Evolutionary conservation across 2,888 invertebrate genomes (phyloP).

Genomic region (Yponomeuta plumbellus): DNA sequence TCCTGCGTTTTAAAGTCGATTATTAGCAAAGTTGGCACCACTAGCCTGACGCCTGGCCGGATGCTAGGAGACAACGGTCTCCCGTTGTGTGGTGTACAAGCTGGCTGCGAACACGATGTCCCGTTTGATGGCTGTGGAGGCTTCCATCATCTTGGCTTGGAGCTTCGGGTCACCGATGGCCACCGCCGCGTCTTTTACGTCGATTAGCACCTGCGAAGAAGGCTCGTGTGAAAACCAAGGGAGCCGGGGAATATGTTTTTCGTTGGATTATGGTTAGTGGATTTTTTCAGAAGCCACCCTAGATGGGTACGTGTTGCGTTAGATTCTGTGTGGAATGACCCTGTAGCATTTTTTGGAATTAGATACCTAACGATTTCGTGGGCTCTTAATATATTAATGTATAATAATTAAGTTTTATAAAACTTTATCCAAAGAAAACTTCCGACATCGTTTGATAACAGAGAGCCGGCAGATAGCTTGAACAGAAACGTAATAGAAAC

Average conservation of each 20-base stretch:
- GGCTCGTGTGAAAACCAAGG: background rate
- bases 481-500: no score
- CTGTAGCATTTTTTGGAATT: no score
- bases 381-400: no score
- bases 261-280: no score
- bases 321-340: no score
- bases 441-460: no score
- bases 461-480: no score
- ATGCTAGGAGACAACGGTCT: constrained; percentile 33
- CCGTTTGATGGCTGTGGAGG: constrained; percentile 93
- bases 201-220: constrained; percentile 60
- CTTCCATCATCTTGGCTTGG: constrained; percentile 96
- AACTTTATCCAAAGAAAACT: no score
- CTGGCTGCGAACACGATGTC: constrained; percentile 99
- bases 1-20: background rate
- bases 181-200: constrained; percentile 94
- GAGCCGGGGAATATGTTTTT: background rate
- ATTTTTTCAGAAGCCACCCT: no score
- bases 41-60: background rate
- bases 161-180: constrained; percentile 95
- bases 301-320: no score
- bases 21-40: background rate
- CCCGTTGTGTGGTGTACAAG: constrained; percentile 84
- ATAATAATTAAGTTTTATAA: no score
- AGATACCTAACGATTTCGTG: no score